phyloP scores from a whole-genome alignment of 2,888 invertebrate genomes.

The Cotesia congregata region DNA sequence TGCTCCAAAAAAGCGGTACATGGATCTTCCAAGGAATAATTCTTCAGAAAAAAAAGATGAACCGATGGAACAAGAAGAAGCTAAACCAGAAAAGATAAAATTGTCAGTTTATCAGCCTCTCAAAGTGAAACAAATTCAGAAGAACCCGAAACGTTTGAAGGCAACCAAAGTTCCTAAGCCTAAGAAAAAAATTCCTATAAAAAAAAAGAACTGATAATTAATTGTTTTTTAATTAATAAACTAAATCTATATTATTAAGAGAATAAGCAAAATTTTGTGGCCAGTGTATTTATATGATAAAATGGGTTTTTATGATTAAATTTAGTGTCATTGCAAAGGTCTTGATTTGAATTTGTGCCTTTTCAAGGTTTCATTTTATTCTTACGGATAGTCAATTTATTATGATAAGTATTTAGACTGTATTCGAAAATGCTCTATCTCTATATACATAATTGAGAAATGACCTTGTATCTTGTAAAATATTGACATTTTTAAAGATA shows the following conservation, averaged over 20 bases:
- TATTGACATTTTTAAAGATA: too few relatives aligned
- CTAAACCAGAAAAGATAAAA: constrained; percentile 34
- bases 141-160: constrained; percentile 60
- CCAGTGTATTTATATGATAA: too few relatives aligned
- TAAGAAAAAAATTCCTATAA: constrained; percentile 48
- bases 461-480: too few relatives aligned
- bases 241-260: too few relatives aligned
- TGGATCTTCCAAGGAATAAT: background rate
- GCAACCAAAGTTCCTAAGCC: constrained; percentile 58
- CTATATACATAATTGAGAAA: too few relatives aligned
- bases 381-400: too few relatives aligned
- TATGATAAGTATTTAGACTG: too few relatives aligned
- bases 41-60: background rate
- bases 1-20: background rate
- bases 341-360: too few relatives aligned
- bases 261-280: background rate
- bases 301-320: too few relatives aligned
- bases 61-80: constrained; percentile 41
- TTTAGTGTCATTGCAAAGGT: too few relatives aligned
- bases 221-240: background rate
- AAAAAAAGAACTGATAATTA: constrained; percentile 13
- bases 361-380: too few relatives aligned
- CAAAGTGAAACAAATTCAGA: constrained; percentile 63
- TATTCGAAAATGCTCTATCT: too few relatives aligned
- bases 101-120: constrained; percentile 57